Conservation (phyloP, 2,113 vertebrate species). For the Neodon shergylaensis region DNA sequence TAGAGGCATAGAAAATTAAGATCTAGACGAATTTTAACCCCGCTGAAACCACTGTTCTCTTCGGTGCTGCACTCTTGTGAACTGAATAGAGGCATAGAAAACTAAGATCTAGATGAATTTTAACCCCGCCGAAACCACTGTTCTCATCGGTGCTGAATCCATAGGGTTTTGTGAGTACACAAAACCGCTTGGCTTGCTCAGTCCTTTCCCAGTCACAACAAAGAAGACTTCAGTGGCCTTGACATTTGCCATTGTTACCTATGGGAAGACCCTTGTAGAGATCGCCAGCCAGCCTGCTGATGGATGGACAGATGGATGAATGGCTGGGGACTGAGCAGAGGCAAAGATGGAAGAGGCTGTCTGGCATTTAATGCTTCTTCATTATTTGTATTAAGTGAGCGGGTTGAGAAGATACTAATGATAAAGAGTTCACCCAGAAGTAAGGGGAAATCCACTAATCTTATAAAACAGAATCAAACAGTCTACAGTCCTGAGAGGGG, state of each 20-base stretch:
- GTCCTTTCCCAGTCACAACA: not conserved
- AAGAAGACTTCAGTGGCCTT: not conserved
- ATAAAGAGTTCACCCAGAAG: not conserved
- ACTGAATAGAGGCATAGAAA: not conserved
- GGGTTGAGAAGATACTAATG: not conserved
- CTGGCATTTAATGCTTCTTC: not conserved
- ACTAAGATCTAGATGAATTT: not conserved
- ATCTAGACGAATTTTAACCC: not conserved
- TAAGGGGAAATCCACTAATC: not conserved
- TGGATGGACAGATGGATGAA: not conserved
- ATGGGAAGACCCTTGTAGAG: not conserved
- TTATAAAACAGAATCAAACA: not conserved
- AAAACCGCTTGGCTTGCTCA: not conserved
- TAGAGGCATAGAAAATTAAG: not conserved
- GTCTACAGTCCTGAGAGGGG: not conserved
- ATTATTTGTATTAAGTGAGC: not conserved
- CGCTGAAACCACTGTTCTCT: not conserved
- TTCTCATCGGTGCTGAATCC: not conserved
- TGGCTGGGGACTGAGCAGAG: not conserved
- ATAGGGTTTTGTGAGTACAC: not conserved
- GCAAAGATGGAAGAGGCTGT: not conserved
- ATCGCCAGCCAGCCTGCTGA: not conserved
- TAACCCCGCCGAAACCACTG: not conserved
- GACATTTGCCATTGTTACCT: not conserved
- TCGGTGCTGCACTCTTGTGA: not conserved